Base-by-base conservation (phyloP, 2,888 invertebrate species). In the Aporophyla lueneburgensis region DNA sequence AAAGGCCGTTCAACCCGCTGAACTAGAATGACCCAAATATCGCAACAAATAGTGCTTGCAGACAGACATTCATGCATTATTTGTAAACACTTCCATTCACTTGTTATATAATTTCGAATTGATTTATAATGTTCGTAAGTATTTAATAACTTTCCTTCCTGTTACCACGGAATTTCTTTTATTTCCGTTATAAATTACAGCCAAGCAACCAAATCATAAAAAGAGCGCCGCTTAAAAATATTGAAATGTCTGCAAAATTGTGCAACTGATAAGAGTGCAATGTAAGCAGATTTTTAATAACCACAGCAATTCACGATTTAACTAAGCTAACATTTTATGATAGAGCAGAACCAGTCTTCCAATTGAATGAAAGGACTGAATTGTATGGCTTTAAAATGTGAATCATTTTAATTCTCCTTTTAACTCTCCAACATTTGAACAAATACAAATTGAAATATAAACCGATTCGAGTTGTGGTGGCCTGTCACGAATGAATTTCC, bases 1-100 rank as follows among this genome's bases (percentile, higher is more conserved):
- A 91, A 92, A 94, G 93, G 93, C 89, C 92, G 91, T 93, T 94
- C 93, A 93, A 94, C 93, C 87, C 92, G 92, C 89, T 94, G 93
- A 93, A 94, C 93, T 94, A 94, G 93, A 94, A 93, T 94, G 94
- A 94, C 95, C 94, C 89, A 94, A 93, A 94, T 95, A 93, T 92
- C 90, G 92, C 91, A 93, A 93, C 92, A 91, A 93, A 90, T 92
- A 91, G 88, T 91, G 88, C 87, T 86, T 86, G 88, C 84, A 85
- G 84, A 88, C 86, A 88, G 86, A 89, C 84, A 86, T 85, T 82
- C 84, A 87, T 87, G 83, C 85, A 86, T 86, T 87, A 88, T 86
- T 90, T 82, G 85, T 89, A 87, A 88, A 88, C 83, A 81, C 68
- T 84, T 74, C 72, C 80, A 85, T 75, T 83, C 78, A 84, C 77